Percentiles rank a stretch among this genome's conserved stretches.
phyloP scores from a whole-genome alignment of 2,888 invertebrate genomes.

The Drosophila ezoana region DNA sequence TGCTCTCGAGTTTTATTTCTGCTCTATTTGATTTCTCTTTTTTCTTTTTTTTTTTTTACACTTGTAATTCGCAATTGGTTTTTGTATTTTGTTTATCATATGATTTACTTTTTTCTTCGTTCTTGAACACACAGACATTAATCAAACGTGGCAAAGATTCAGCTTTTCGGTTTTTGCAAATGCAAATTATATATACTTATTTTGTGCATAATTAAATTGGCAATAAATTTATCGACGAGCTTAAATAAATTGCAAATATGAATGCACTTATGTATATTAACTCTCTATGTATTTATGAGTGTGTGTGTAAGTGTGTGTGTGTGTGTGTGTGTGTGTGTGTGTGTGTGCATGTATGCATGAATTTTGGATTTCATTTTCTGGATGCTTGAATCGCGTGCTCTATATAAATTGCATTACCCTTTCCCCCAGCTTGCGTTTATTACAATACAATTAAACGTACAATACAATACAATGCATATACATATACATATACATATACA shows the following conservation, averaged over 20 bases:
- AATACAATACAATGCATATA: slow-evolving; percentile 53
- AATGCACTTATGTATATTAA: slow-evolving; percentile 54
- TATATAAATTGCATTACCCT: slow-evolving; percentile 76
- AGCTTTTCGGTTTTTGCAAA: slow-evolving; percentile 37
- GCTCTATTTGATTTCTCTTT: slow-evolving; percentile 37
- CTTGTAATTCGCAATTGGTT: slow-evolving; percentile 25
- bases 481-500: slow-evolving; percentile 24
- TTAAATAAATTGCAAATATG: slow-evolving; percentile 69
- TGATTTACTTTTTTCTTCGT: slow-evolving; percentile 12
- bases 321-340: too few species aligned
- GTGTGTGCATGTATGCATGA: slow-evolving; percentile 24
- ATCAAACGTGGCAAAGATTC: slow-evolving; percentile 56
- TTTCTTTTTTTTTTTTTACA: slow-evolving; percentile 23
- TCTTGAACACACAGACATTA: slow-evolving; percentile 57
- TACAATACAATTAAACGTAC: slow-evolving; percentile 75
- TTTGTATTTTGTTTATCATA: slow-evolving; percentile 5
- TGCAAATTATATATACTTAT: slow-evolving; percentile 40
- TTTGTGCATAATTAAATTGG: slow-evolving; percentile 73
- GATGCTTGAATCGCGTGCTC: slow-evolving; percentile 24
- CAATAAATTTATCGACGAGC: slow-evolving; percentile 66
- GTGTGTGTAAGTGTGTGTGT: neutral
- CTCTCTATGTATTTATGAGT: slow-evolving; percentile 32
- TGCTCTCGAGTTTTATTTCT: slow-evolving; percentile 38
- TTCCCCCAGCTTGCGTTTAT: slow-evolving; percentile 74
- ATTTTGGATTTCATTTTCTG: slow-evolving; percentile 28